A percentile compares a stretch with the other conserved stretches of the same genome.
Conservation (phyloP, 1,140 invertebrate species). For the Brachionus plicatilis region DNA sequence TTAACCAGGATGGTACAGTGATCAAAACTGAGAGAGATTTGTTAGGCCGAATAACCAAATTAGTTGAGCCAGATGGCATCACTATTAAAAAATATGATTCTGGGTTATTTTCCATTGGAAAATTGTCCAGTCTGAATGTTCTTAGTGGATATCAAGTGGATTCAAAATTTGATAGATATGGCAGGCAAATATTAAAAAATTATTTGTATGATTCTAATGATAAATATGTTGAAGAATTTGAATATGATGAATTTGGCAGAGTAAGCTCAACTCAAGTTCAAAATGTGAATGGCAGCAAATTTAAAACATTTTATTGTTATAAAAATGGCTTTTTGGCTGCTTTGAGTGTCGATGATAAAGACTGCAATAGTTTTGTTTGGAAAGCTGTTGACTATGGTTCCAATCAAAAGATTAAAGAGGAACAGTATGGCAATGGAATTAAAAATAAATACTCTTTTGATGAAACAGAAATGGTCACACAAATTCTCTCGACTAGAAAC, state of each 20-base stretch:
- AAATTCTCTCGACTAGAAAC: constrained; percentile 7
- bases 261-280: neutral
- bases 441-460: constrained; percentile 9
- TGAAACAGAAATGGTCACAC: neutral
- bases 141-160: neutral
- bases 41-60: neutral
- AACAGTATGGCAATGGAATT: constrained; percentile 7
- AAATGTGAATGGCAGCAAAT: constrained; percentile 7
- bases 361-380: constrained; percentile 1
- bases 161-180: neutral
- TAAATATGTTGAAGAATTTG: neutral
- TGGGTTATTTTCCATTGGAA: neutral
- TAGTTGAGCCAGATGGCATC: neutral
- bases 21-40: constrained; percentile 7
- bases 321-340: neutral
- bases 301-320: neutral
- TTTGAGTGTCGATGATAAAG: constrained; percentile 2
- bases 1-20: constrained; percentile 6
- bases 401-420: neutral
- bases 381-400: neutral
- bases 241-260: constrained; percentile 2
- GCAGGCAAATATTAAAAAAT: neutral
- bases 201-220: constrained; percentile 13
- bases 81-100: constrained; percentile 14
- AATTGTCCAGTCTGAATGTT: neutral